Conservation (phyloP, 2,888 invertebrate species). For the Theretra japonica region DNA sequence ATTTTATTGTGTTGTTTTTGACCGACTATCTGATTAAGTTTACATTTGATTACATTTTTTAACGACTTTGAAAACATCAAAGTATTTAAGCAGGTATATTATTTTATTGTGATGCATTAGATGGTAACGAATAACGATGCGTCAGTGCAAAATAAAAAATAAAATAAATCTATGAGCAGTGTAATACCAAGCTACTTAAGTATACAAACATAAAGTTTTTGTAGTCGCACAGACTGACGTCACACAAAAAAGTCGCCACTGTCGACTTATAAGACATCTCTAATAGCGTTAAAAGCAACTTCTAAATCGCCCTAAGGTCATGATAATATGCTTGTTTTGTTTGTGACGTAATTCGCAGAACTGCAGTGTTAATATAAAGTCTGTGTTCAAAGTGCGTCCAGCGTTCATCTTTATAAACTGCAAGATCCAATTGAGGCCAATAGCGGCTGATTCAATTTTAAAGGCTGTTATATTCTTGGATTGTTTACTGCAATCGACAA, state of each 20-base stretch:
- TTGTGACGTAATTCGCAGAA: neutral
- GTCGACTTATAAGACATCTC: neutral
- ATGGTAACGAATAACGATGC: too few species aligned
- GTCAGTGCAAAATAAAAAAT: too few species aligned
- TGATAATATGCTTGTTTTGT: neutral
- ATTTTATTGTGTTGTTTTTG: neutral
- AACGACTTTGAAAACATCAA: too few species aligned
- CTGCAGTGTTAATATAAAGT: neutral
- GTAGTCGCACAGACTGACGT: too few species aligned
- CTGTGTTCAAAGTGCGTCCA: neutral
- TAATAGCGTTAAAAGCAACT: too few species aligned
- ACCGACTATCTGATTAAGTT: neutral
- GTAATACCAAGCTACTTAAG: too few species aligned
- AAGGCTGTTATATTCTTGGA: neutral
- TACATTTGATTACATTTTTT: too few species aligned
- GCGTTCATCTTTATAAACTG: neutral
- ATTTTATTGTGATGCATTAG: too few species aligned
- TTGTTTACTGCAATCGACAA: neutral
- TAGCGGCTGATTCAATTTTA: neutral
- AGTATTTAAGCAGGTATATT: too few species aligned
- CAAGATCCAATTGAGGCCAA: conserved; percentile 7
- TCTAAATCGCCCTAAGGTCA: neutral
- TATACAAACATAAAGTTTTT: too few species aligned
- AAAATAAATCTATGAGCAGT: too few species aligned
- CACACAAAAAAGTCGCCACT: neutral